Percentiles rank a stretch among this genome's conserved stretches.
Conservation (phyloP, 2,797 vertebrate species). For the Melanogrammus aeglefinus region DNA sequence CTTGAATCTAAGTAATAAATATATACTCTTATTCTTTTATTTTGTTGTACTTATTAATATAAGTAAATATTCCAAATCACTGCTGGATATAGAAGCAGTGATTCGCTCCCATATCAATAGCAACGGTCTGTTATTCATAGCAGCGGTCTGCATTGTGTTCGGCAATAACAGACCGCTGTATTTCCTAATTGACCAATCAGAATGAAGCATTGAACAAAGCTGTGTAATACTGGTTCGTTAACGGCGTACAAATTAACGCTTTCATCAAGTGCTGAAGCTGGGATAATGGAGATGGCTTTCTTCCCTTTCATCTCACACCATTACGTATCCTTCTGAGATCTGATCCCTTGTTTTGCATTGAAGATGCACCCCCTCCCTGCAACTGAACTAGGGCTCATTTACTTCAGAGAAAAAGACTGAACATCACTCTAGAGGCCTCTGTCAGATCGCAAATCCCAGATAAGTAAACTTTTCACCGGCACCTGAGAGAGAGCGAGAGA, state of each 20-base stretch:
- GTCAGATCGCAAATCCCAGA: neutral
- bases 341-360: neutral
- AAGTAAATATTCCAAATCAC: too few species aligned
- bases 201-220: too few species aligned
- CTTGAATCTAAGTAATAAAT: too few species aligned
- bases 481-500: neutral
- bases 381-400: neutral
- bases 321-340: neutral
- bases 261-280: neutral
- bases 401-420: neutral
- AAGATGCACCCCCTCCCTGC: neutral
- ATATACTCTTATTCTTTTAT: too few species aligned
- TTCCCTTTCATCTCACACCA: neutral
- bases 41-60: too few species aligned
- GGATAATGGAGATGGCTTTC: neutral
- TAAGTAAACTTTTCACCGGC: conserved; percentile 15
- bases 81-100: too few species aligned
- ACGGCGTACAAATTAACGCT: neutral
- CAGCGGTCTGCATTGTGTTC: too few species aligned
- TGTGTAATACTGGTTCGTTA: too few species aligned
- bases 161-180: too few species aligned
- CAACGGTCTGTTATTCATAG: too few species aligned
- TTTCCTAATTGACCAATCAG: too few species aligned
- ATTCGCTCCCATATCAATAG: too few species aligned
- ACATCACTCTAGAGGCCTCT: neutral